Percentiles rank a stretch among this genome's conserved stretches.
These are phyloP conservation scores for Rhea americana DNA, from an alignment of 2,113 vertebrate genomes.

Conservation along the genomic window DNA sequence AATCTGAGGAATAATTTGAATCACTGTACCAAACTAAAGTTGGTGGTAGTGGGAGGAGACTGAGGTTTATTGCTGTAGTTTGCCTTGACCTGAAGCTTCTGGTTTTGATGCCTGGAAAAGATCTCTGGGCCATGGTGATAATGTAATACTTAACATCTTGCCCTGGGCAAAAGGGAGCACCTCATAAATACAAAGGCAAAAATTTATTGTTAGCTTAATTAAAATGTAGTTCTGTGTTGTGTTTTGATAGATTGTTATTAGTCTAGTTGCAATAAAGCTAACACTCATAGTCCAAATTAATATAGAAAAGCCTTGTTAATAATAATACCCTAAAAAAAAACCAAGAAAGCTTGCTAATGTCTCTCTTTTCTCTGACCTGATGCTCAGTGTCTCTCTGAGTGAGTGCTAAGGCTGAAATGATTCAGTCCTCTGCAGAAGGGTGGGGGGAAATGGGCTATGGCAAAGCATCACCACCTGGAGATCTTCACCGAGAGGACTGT, in stretches of 20 bases:
- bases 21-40: fast-evolving
- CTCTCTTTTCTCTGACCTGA: not conserved
- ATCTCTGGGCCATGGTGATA: fast-evolving
- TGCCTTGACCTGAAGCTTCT: not conserved
- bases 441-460: fast-evolving
- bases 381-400: not conserved
- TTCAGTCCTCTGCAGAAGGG: not conserved
- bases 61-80: not conserved
- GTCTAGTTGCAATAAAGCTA: not conserved
- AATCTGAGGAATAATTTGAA: not conserved
- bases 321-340: not conserved
- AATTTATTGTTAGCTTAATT: not conserved
- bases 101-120: not conserved
- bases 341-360: not conserved
- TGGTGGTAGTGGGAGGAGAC: not conserved
- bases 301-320: not conserved
- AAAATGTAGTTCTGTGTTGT: not conserved
- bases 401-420: not conserved
- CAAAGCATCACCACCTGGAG: fast-evolving
- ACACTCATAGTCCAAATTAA: not conserved
- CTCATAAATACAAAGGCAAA: not conserved
- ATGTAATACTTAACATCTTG: fast-evolving
- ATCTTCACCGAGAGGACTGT: not conserved
- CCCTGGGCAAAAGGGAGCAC: not conserved
- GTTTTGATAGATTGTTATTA: not conserved